Evolutionary conservation across 2,113 vertebrate genomes (phyloP).

Genomic region (Pontoporia blainvillei): DNA sequence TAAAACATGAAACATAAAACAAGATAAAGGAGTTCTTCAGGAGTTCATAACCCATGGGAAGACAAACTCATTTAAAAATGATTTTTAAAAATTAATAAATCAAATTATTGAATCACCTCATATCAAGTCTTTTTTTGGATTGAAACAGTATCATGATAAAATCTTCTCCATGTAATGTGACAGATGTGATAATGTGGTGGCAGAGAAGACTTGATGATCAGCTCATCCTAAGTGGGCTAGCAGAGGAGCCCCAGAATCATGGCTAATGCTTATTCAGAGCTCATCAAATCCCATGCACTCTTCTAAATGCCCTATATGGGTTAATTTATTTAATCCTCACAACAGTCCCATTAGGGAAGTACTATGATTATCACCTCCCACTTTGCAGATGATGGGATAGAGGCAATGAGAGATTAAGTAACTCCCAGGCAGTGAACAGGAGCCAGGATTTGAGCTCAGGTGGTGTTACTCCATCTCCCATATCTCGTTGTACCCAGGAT

Average conservation of each 20-base stretch:
- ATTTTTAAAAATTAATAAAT: background rate
- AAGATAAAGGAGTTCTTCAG: background rate
- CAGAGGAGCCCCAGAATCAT: background rate
- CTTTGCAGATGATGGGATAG: background rate
- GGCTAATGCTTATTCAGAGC: background rate
- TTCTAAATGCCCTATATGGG: background rate
- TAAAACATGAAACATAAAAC: background rate
- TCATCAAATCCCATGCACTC: background rate
- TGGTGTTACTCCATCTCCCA: rapidly evolving
- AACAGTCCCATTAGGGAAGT: background rate
- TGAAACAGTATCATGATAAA: background rate
- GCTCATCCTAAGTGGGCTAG: background rate
- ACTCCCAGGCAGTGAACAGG: background rate
- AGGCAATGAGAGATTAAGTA: background rate
- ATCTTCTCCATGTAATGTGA: background rate
- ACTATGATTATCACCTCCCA: background rate
- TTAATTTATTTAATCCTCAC: background rate
- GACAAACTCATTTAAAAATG: background rate
- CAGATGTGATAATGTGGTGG: background rate
- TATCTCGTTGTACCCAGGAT: background rate
- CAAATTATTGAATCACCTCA: background rate
- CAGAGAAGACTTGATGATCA: background rate
- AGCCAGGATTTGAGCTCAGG: background rate
- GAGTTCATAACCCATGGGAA: background rate
- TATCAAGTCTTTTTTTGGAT: background rate